These are phyloP conservation scores for Planococcus citri DNA, from an alignment of 1,140 invertebrate genomes.

Conservation along the genomic window DNA sequence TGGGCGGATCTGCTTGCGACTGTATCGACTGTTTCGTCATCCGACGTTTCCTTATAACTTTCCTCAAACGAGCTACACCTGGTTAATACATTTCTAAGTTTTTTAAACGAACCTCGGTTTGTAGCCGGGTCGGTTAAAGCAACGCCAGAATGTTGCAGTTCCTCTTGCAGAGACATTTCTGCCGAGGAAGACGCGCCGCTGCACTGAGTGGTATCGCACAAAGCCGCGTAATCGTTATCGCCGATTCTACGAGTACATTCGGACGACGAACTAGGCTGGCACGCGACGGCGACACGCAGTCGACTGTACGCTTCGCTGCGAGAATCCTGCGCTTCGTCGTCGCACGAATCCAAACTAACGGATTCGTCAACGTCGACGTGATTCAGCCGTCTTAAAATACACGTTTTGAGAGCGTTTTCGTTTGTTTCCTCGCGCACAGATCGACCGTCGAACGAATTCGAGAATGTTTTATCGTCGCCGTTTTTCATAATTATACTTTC, in stretches of 20 bases:
- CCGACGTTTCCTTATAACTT: not conserved
- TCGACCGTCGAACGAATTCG: not conserved
- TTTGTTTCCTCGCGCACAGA: not conserved
- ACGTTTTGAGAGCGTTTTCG: no score
- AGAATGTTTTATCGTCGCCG: not conserved
- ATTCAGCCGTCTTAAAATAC: no score
- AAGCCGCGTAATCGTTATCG: no score
- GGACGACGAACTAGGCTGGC: no score
- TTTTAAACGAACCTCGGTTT: not conserved
- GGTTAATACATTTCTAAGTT: not conserved
- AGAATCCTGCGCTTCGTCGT: no score
- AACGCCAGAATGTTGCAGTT: not conserved
- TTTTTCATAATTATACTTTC: not conserved
- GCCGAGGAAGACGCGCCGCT: not conserved
- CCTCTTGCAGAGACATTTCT: not conserved
- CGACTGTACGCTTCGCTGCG: no score
- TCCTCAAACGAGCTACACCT: conserved; percentile 9
- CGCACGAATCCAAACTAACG: no score
- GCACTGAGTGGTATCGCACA: no score
- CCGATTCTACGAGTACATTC: no score
- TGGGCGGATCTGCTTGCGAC: not conserved
- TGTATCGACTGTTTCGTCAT: not conserved
- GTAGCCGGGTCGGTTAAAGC: not conserved
- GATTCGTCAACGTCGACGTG: no score
- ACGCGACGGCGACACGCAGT: no score